Evolutionary conservation across 2,797 vertebrate species (phyloP), one percentile per base, ranked within the genome.

Genomic region (Euthynnus affinis): DNA sequence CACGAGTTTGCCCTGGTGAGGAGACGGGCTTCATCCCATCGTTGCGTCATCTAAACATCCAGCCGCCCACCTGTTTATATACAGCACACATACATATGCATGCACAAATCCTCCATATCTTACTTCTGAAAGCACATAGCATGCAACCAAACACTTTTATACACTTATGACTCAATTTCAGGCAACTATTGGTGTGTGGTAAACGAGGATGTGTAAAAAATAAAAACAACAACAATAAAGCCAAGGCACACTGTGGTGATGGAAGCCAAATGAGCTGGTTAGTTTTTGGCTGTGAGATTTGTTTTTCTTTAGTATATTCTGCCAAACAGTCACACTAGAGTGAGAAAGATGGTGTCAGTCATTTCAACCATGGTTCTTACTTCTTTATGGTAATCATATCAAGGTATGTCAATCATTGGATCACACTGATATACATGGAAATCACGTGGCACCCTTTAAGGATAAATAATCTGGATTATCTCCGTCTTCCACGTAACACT

Each of bases 1-100:
- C 98, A 99, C 77, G 98, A 99, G 88, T 99, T 99, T 93, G 97
- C 98, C 55, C 93, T 99, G 96, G 98, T 99, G 93, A 96, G 96
- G 84, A 88, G 32, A 70, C 9, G 0, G 0, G 0, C 25, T 46
- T 56, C 20, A 17, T 49, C 7, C 18, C 12, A 18, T 67, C 9
- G 48, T 23, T 67, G 7, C 17, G 9, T 52, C 40, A 55, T 64
- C 29, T 9, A 59, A 44, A 14, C 49, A 40, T 61, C 29, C 37
- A 29, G 7, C 44, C 15, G 25, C 48, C 44, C 40, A 34, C n/a
- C 25, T 37, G 25, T 62, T 32, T 25, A 4, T 22, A 3, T 5
- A 4, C 10, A 56, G 17, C 9, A 2, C 18, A 49, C 8, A 29
- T 29, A 29, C 27, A 29, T 29, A 29, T 29, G 5, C 4, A 29